Percentiles rank a stretch among this genome's conserved stretches.
phyloP scores from a whole-genome alignment of 2,113 vertebrate species.

The Pogona vitticeps region DNA sequence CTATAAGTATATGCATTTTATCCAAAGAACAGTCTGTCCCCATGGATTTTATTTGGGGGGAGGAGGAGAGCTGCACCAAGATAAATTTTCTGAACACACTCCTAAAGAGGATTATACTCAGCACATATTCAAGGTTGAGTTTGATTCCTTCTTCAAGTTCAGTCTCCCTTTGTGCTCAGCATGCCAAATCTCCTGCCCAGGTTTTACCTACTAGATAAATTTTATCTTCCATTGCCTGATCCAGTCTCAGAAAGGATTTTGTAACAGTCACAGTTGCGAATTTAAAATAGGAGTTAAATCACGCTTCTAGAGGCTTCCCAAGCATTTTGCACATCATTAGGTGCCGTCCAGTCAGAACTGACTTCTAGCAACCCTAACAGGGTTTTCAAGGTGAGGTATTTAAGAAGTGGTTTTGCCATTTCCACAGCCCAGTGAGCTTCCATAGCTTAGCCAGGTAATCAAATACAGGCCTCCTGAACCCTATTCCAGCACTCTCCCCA shows the following conservation, averaged over 20 bases:
- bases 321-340: neutral
- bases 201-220: neutral
- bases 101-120: neutral
- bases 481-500: too few relatives aligned
- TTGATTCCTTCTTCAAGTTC: neutral
- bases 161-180: neutral
- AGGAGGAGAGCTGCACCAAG: neutral
- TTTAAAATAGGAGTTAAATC: conserved; percentile 25
- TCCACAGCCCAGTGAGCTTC: too few relatives aligned
- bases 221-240: conserved; percentile 17
- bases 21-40: neutral
- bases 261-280: neutral
- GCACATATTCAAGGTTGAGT: neutral
- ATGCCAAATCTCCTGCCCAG: neutral
- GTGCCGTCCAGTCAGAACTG: too few relatives aligned
- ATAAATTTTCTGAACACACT: neutral
- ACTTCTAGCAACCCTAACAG: too few relatives aligned
- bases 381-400: too few relatives aligned
- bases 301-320: neutral
- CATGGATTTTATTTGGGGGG: too few relatives aligned
- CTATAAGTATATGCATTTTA: too few relatives aligned
- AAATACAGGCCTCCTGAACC: too few relatives aligned
- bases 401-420: too few relatives aligned
- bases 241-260: neutral
- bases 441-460: too few relatives aligned